phyloP scores from a whole-genome alignment of 2,888 invertebrate genomes.

The Meteorus colon region DNA sequence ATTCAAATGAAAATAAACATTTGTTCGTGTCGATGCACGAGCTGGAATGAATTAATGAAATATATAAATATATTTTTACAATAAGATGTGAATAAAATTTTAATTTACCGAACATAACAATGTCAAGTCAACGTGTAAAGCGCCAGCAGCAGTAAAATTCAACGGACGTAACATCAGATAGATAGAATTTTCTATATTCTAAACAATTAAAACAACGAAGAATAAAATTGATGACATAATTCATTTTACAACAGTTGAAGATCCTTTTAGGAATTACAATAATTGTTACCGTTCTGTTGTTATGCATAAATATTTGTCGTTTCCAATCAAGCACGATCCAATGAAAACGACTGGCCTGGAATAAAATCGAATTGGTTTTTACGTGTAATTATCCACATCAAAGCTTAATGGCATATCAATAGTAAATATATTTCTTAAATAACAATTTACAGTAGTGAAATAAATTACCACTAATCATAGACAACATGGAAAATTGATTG shows the following conservation, averaged over 20 bases:
- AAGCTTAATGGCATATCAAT: too few species aligned
- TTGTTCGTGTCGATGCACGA: too few species aligned
- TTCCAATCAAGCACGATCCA: conserved; percentile 62
- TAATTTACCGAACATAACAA: conserved; percentile 65
- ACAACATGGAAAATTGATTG: too few species aligned
- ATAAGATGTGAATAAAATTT: background rate
- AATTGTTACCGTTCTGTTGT: conserved; percentile 42
- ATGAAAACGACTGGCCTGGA: conserved; percentile 64
- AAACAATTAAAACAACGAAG: conserved; percentile 8
- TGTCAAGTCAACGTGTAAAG: conserved; percentile 64
- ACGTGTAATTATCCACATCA: too few species aligned
- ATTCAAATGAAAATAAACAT: too few species aligned
- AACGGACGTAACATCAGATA: conserved; percentile 63
- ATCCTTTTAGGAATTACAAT: background rate
- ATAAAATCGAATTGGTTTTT: conserved; percentile 34
- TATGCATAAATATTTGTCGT: conserved; percentile 43
- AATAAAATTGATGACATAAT: conserved; percentile 13
- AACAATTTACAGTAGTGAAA: too few species aligned
- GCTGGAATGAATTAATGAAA: background rate
- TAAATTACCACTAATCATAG: too few species aligned
- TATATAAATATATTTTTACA: background rate
- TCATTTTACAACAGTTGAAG: background rate
- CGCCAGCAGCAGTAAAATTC: conserved; percentile 66
- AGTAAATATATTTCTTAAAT: too few species aligned
- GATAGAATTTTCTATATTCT: conserved; percentile 56